These are phyloP conservation scores for Brachionus plicatilis DNA, from an alignment of 1,140 invertebrate species.

Conservation along the genomic window DNA sequence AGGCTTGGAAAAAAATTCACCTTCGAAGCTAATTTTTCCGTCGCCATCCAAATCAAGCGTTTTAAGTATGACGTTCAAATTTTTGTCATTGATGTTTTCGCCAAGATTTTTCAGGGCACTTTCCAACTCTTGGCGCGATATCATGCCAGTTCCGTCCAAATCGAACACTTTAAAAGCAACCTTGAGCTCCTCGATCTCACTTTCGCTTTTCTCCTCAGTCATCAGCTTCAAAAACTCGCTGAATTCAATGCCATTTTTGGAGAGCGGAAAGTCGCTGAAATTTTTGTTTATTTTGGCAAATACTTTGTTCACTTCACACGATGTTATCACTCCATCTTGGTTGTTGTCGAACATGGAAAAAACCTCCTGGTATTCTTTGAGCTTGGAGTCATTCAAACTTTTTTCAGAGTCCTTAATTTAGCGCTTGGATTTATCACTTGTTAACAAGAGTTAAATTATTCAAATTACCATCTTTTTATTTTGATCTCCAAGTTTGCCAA, in stretches of 20 bases:
- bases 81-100: conserved; percentile 31
- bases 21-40: conserved; percentile 20
- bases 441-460: not conserved
- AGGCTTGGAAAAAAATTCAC: not conserved
- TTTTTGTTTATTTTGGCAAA: not conserved
- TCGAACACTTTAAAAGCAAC: conserved; percentile 24
- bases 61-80: not conserved
- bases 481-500: not conserved
- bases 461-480: not conserved
- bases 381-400: not conserved
- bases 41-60: conserved; percentile 17
- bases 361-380: conserved; percentile 21
- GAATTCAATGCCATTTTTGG: conserved; percentile 1
- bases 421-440: not conserved
- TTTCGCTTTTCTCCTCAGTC: not conserved
- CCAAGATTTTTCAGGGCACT: not conserved
- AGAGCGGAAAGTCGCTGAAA: not conserved
- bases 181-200: not conserved
- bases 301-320: not conserved
- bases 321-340: conserved; percentile 21
- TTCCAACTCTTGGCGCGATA: not conserved
- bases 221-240: conserved; percentile 5
- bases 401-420: not conserved
- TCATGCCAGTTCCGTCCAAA: not conserved
- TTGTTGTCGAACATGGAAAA: conserved; percentile 33